phyloP scores from a whole-genome alignment of 2,113 vertebrate species.

The Thamnophis sirtalis region DNA sequence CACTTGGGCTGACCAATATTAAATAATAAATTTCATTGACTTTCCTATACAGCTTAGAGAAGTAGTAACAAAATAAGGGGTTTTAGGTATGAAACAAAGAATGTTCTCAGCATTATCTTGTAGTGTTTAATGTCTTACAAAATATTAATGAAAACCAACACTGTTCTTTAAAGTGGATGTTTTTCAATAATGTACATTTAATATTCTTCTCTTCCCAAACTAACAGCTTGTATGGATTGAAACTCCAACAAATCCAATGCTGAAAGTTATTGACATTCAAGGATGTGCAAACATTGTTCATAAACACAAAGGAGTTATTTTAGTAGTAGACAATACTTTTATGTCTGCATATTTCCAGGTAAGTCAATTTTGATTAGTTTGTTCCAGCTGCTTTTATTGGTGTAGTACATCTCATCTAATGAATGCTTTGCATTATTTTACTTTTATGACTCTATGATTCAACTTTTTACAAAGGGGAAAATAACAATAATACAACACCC shows the following conservation, averaged over 20 bases:
- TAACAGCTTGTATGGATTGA: constrained; percentile 91
- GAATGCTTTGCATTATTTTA: not conserved
- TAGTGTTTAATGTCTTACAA: not conserved
- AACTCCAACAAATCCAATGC: constrained; percentile 85
- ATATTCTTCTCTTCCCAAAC: not conserved
- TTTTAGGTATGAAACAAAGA: not conserved
- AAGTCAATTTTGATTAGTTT: not conserved
- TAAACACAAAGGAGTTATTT: constrained; percentile 75
- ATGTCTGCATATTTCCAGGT: constrained; percentile 98
- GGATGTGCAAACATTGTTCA: constrained; percentile 76
- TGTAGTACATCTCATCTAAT: not conserved
- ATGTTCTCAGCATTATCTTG: not conserved
- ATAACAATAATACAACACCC: not conserved
- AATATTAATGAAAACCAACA: not conserved
- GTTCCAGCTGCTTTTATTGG: not conserved
- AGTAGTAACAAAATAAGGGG: not conserved
- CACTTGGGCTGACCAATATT: not conserved
- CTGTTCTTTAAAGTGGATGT: not conserved
- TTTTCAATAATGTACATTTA: not conserved
- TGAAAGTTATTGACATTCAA: constrained; percentile 88
- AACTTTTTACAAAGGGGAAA: not conserved
- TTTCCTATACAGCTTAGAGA: not conserved
- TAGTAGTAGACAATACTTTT: constrained; percentile 93
- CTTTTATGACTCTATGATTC: not conserved
- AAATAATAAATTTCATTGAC: not conserved